Conservation (phyloP, 2,113 vertebrate genomes). For the Nycticebus coucang region DNA sequence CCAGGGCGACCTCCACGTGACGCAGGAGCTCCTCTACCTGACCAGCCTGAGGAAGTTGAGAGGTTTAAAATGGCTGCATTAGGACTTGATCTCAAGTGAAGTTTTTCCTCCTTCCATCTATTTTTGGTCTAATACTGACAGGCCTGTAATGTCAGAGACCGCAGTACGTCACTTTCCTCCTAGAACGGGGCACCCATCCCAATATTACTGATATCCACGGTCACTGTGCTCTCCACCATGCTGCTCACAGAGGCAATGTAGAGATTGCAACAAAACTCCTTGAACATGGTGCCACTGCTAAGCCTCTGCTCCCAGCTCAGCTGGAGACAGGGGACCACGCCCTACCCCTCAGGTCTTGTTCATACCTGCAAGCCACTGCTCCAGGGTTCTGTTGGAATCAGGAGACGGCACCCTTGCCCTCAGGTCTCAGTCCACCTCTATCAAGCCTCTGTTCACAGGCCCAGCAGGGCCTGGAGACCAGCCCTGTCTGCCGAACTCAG, state of each 20-base stretch:
- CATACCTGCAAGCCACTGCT: too few species aligned
- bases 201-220: constrained; percentile 77
- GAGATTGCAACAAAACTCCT: too few species aligned
- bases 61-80: background rate
- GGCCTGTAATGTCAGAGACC: constrained; percentile 93
- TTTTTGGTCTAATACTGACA: constrained; percentile 72
- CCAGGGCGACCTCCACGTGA: too few species aligned
- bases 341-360: too few species aligned
- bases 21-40: background rate
- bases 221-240: constrained; percentile 93
- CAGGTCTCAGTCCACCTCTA: too few species aligned
- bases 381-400: too few species aligned
- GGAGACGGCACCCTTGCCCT: too few species aligned
- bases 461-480: too few species aligned
- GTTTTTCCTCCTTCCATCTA: background rate
- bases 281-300: constrained; percentile 81
- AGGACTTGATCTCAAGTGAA: background rate
- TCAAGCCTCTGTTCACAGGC: too few species aligned
- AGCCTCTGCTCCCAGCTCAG: too few species aligned
- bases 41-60: background rate
- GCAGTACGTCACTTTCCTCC: constrained; percentile 85
- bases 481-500: too few species aligned
- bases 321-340: too few species aligned
- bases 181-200: constrained; percentile 89
- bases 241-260: constrained; percentile 66